Base-by-base conservation (phyloP, 2,888 invertebrate genomes). In the Palloptera scutellata region DNA sequence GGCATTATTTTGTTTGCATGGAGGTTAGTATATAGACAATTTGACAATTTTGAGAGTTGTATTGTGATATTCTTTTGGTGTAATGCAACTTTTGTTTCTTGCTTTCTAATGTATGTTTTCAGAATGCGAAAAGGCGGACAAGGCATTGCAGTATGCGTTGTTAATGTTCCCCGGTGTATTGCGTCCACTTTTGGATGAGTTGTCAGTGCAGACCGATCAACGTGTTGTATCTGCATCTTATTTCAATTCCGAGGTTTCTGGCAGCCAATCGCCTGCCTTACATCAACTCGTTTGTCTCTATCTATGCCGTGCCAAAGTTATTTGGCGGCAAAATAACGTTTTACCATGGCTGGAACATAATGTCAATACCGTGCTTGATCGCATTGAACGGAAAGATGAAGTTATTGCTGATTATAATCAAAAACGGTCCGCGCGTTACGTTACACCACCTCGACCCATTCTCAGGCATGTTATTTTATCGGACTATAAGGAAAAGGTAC, bases 121-220 rank as follows among this genome's bases (percentile, higher is more conserved):
- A 79, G 86, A 86, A 64, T 80, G 81, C 20, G 82, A 83, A 73
- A 78, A 82, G 42, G 88, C 90, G n/a, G 89, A 92, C 78, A 85
- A 86, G 71, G 84, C 89, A 73, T 83, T 95, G n/a, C 92, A 93
- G 82, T 89, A 91, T 73, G 92, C 94, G 6, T 84, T 96, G 40
- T 85, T 93, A 8, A 92, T 92, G 91, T 96, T 94, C 82, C 95
- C 96, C 1, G 90, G 91, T 8, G 87, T 93, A 19, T 84, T 96
- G 53, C 85, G 89, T 54, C 89, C 90, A 0, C 84, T 96, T 55
- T 80, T 95, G 68, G 92, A 94, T 65, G 92, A 92, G 83, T 91
- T 94, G 81, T 88, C 89, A 19, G 88, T 94, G 42, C 90, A 90
- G 78, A 88, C 91, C 11, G 94, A 94, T 79, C 84, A 87, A 41